Conservation (phyloP, 2,888 invertebrate species). For the Cyaniris semiargus region DNA sequence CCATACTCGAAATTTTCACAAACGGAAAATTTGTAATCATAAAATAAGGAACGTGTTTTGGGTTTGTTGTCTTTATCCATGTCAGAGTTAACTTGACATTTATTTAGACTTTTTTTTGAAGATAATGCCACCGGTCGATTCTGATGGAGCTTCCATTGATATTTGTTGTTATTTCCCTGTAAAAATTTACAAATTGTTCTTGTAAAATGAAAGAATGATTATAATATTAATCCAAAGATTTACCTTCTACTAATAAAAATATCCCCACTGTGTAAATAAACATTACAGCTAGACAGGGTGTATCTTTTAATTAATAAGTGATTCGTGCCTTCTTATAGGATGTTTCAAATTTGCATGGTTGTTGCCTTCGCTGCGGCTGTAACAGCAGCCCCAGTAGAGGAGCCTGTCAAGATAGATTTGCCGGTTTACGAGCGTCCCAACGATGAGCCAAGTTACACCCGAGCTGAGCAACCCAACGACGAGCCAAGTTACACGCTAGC, state of each 20-base stretch:
- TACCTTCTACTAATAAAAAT: too few relatives aligned
- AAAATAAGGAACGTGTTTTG: not conserved
- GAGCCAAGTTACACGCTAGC: slow-evolving; percentile 45
- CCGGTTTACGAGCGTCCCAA: slow-evolving; percentile 65
- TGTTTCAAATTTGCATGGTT: slow-evolving; percentile 46
- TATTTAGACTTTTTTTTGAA: not conserved
- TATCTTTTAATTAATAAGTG: not conserved
- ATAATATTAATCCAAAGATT: too few relatives aligned
- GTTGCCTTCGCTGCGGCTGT: slow-evolving; percentile 47
- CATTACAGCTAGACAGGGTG: not conserved
- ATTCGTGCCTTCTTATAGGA: slow-evolving; percentile 49
- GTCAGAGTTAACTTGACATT: not conserved
- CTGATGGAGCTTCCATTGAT: too few relatives aligned
- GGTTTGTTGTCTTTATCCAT: not conserved
- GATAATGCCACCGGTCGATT: not conserved
- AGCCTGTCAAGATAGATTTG: slow-evolving; percentile 64
- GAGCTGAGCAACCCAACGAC: slow-evolving; percentile 50
- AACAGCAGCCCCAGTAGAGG: slow-evolving; percentile 59
- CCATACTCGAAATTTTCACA: slow-evolving; percentile 33
- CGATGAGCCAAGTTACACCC: slow-evolving; percentile 39
- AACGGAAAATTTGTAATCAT: not conserved
- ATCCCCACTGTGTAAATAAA: not conserved
- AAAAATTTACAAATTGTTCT: too few relatives aligned
- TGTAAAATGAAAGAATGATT: too few relatives aligned
- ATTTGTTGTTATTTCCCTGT: too few relatives aligned